phyloP scores from a whole-genome alignment of 2,888 invertebrate species.

The Aricia artaxerxes region DNA sequence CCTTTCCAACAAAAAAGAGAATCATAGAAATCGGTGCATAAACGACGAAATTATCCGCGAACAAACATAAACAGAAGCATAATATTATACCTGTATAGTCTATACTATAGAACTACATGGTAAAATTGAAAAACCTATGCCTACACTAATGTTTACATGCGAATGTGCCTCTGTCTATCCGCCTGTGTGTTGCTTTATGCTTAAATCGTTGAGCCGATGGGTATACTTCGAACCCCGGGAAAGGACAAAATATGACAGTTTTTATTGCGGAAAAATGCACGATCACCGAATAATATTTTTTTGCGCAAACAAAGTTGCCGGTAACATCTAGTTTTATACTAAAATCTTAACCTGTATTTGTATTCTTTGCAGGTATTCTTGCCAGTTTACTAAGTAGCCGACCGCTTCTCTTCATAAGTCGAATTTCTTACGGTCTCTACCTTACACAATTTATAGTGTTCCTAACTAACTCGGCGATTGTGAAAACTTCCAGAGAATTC shows the following conservation, averaged over 20 bases:
- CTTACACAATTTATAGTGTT: slow-evolving; percentile 84
- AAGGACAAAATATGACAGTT: background rate
- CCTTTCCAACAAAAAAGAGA: no score
- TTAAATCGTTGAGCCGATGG: no score
- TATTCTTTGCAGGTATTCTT: slow-evolving; percentile 62
- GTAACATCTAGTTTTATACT: background rate
- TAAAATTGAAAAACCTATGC: no score
- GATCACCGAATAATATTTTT: background rate
- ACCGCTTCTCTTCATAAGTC: slow-evolving; percentile 81
- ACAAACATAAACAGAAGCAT: no score
- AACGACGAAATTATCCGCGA: no score
- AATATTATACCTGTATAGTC: no score
- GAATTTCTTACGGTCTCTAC: slow-evolving; percentile 84
- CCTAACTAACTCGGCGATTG: slow-evolving; percentile 83
- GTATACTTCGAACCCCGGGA: no score
- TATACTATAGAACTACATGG: no score
- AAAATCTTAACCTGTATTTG: background rate
- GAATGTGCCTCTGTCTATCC: no score
- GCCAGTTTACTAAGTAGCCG: slow-evolving; percentile 77
- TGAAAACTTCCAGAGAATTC: slow-evolving; percentile 81
- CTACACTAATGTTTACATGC: no score
- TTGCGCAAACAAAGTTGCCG: background rate
- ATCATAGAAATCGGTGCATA: no score
- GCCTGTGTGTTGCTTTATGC: no score
- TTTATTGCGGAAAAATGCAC: background rate